Evolutionary conservation across 2,888 invertebrate species (phyloP), one percentile per base, ranked within the genome.

Genomic region (Tineola bisselliella): DNA sequence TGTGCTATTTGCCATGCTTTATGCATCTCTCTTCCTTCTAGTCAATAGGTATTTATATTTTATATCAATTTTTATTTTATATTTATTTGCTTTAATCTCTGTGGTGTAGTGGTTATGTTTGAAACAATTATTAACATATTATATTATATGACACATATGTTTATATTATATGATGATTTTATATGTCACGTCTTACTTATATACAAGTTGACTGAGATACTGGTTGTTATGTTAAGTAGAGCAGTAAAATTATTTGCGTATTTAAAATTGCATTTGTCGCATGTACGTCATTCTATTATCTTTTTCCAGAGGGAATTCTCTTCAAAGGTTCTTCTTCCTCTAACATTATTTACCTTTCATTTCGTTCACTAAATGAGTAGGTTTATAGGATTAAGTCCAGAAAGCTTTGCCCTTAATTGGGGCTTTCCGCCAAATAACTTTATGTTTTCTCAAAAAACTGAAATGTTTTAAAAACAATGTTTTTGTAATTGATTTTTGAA

Each of bases 381-480:
- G 76, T 84, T 86, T 84, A 86, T 84, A 84, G 83, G 84, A 86
- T 86, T 84, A 84, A 79, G 81, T 81, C 79, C 81, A 84, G 78
- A 82, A 84, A 81, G 84, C 84, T 80, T 79, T 74, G 78, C 80
- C 81, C 82, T 79, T 86, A 86, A 84, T 86, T 86, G 83, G 83
- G 77, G 84, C 82, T 84, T 81, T 80, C 79, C 79, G 74, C 77
- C 78, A 81, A 84, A 86, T 86, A 83, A 82, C 81, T 84, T 84
- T 81, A 77, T 81, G 80, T 82, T 83, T 82, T 81, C 83, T 83
- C 80, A 80, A 83, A 81, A 18, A 54, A 18, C 78, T 78, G 76
- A 78, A 25, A 80, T 80, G 76, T 78, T 79, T 79, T 80, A 80
- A 82, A 82, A 48, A 48, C 15, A 48, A 6, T 31, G 5, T 6